phyloP scores from a whole-genome alignment of 2,113 vertebrate genomes.

The Terrapene triunguis region DNA sequence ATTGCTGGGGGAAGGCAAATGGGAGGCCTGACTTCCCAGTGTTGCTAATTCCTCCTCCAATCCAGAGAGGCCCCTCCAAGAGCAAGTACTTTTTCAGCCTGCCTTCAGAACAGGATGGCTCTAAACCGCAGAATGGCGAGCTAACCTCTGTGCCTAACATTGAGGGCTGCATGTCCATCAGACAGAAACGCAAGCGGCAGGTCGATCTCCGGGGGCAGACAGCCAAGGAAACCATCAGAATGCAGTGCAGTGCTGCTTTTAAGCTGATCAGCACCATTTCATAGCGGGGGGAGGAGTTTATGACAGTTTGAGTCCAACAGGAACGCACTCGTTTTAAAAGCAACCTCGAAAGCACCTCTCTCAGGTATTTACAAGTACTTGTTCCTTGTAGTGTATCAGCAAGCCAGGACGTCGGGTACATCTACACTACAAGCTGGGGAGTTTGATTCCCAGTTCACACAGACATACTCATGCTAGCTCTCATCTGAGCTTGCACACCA shows the following conservation, averaged over 20 bases:
- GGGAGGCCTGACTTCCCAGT: not conserved
- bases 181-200: not conserved
- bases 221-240: not conserved
- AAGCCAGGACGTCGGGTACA: not conserved
- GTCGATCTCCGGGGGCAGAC: not conserved
- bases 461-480: not conserved
- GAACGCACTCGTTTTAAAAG: not conserved
- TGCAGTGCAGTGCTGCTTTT: not conserved
- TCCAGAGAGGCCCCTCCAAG: not conserved
- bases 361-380: not conserved
- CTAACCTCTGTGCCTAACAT: not conserved
- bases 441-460: not conserved
- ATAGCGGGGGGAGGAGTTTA: not conserved
- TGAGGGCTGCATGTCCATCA: not conserved
- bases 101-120: not conserved
- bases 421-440: not conserved
- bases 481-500: not conserved
- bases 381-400: not conserved
- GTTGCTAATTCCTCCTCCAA: not conserved
- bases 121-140: not conserved
- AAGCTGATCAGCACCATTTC: not conserved
- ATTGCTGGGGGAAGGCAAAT: not conserved
- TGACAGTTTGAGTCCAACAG: not conserved
- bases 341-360: not conserved
- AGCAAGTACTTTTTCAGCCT: not conserved